phyloP scores from a whole-genome alignment of 1,140 invertebrate species.

The Phortica variegata region DNA sequence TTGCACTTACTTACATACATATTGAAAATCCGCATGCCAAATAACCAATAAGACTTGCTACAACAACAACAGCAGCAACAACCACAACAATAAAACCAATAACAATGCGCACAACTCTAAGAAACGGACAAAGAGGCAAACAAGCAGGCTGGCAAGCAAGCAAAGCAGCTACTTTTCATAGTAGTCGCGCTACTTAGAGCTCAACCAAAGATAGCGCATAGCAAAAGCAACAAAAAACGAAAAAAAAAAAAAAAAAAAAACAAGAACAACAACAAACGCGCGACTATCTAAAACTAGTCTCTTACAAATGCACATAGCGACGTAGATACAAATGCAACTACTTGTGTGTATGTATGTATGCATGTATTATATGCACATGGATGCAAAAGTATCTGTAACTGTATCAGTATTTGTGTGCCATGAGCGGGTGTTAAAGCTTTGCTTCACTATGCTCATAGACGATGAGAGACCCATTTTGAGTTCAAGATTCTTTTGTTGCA shows the following conservation, averaged over 20 bases:
- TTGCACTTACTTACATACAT: slow-evolving; percentile 12
- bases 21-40: slow-evolving; percentile 19
- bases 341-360: slow-evolving; percentile 11
- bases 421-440: no score
- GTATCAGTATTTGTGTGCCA: no score
- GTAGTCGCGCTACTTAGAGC: no score
- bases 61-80: no score
- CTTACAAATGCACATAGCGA: slow-evolving; percentile 1
- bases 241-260: no score
- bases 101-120: not conserved
- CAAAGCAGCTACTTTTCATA: not conserved
- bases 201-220: no score
- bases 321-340: slow-evolving; percentile 21
- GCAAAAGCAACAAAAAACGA: no score
- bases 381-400: no score
- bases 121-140: not conserved
- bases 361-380: no score
- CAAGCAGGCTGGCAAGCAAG: not conserved
- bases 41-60: no score
- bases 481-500: slow-evolving; percentile 35
- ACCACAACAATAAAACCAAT: not conserved
- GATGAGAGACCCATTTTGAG: slow-evolving; percentile 31
- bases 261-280: not conserved
- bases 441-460: no score
- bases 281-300: slow-evolving; percentile 29